Evolutionary conservation across 1,140 invertebrate genomes (phyloP), one percentile per base, ranked within the genome.

Genomic region (Dendrolimus kikuchii): DNA sequence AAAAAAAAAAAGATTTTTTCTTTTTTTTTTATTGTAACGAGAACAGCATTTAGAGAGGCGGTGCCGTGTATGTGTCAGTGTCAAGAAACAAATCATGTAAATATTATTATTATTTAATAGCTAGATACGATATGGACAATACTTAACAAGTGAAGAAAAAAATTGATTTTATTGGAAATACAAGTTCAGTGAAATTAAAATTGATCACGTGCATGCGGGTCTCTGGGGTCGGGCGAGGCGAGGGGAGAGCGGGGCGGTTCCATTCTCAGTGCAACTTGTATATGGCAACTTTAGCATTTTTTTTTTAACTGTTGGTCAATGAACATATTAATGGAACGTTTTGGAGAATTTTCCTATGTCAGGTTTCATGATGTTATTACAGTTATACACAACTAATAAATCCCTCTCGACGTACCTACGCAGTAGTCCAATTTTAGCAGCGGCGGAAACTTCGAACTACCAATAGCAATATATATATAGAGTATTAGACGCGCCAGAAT

Each of bases 51-150:
- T 77, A 69, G 23, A 23, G 23, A 23, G 23, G 3, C 3, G 23
- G 23, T 23, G 53, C 48, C 51, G 60, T 58, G 54, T 60, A 36
- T 53, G 41, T 40, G 60, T 55, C 49, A 48, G 52, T 50, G 55
- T 43, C 60, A 41, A 38, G 23, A 51, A 46, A 45, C n/a, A 54
- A 49, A 58, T 62, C 59, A 55, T 82, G 81, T 84, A 84, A 68
- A 86, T 83, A 81, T 63, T 67, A 40, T 49, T 49, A 43, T 76
- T 68, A 69, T 66, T 70, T 63, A 68, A 74, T 82, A 80, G 76
- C 70, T 84, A 81, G 76, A 74, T 68, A 77, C 58, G 66, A 75
- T 81, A 81, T 78, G 82, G 81, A 86, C 81, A 81, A 86, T 86
- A 84, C 81, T 79, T 84, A 84, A 86, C 81, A 86, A 86, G 82